Percentiles rank a stretch among this genome's conserved stretches.
Evolutionary conservation across 1,140 invertebrate genomes (phyloP).

Genomic region (Contarinia nasturtii): DNA sequence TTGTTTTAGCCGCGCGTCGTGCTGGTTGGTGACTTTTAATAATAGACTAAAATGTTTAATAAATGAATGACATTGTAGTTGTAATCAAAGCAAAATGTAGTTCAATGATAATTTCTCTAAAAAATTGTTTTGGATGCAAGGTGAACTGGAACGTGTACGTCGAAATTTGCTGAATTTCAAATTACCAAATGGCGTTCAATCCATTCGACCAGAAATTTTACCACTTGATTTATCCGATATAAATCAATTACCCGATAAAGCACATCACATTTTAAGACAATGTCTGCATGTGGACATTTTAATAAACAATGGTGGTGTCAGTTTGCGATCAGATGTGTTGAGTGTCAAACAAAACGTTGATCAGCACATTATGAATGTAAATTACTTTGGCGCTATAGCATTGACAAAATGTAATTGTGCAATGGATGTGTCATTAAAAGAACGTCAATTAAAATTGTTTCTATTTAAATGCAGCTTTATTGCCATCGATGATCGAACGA

Average conservation of each 20-base stretch:
- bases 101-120: no score
- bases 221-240: conserved; percentile 60
- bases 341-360: conserved; percentile 70
- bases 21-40: no score
- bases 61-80: no score
- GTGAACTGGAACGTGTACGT: conserved; percentile 64
- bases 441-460: no score
- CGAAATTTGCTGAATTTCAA: conserved; percentile 40
- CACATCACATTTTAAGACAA: conserved; percentile 39
- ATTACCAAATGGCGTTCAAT: conserved; percentile 21
- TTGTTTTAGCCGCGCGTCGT: conserved; percentile 68
- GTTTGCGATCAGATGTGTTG: conserved; percentile 54
- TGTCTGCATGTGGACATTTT: conserved; percentile 71
- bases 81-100: no score
- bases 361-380: conserved; percentile 76
- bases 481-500: conserved; percentile 63
- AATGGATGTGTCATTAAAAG: no score
- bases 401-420: conserved; percentile 64
- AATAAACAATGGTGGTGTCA: conserved; percentile 84
- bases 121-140: no score
- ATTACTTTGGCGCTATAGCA: conserved; percentile 84
- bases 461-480: conserved; percentile 29
- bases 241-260: conserved; percentile 36
- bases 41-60: no score
- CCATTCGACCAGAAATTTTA: not conserved